Percentiles rank a stretch among this genome's conserved stretches.
These are phyloP conservation scores for Rugalucina vietnamica DNA, from an alignment of 2,888 invertebrate genomes.

Conservation along the genomic window DNA sequence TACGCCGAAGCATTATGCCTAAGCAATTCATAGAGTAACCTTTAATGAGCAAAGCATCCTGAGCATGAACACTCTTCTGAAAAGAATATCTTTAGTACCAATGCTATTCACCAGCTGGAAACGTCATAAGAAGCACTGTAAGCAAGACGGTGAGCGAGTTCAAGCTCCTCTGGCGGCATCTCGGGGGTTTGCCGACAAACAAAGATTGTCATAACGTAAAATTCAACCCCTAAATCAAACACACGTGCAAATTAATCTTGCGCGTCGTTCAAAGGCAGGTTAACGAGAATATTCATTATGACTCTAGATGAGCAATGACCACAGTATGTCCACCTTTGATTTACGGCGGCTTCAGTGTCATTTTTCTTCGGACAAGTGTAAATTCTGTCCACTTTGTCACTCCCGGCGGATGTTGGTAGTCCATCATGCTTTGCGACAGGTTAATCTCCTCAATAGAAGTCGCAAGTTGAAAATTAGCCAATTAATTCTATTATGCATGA, in stretches of 20 bases:
- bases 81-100: too few species aligned
- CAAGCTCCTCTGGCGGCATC: background rate
- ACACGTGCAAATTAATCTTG: conserved; percentile 44
- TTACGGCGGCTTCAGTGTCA: conserved; percentile 56
- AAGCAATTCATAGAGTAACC: too few species aligned
- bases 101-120: too few species aligned
- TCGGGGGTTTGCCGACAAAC: background rate
- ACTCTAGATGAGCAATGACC: conserved; percentile 54
- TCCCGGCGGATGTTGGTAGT: conserved; percentile 9
- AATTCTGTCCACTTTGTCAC: conserved; percentile 2
- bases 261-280: conserved; percentile 53
- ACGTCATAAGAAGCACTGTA: too few species aligned
- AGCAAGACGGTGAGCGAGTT: too few species aligned
- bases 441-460: conserved; percentile 3
- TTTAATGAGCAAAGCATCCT: too few species aligned
- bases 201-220: conserved; percentile 25
- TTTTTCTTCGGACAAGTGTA: conserved; percentile 44
- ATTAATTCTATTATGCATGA: background rate
- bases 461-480: background rate
- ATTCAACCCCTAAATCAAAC: conserved; percentile 37
- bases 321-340: conserved; percentile 60
- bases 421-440: conserved; percentile 18
- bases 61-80: too few species aligned
- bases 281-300: conserved; percentile 57
- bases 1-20: too few species aligned